Evolutionary conservation across 1,140 invertebrate genomes (phyloP).

Genomic region (Apocrypta bakeri): DNA sequence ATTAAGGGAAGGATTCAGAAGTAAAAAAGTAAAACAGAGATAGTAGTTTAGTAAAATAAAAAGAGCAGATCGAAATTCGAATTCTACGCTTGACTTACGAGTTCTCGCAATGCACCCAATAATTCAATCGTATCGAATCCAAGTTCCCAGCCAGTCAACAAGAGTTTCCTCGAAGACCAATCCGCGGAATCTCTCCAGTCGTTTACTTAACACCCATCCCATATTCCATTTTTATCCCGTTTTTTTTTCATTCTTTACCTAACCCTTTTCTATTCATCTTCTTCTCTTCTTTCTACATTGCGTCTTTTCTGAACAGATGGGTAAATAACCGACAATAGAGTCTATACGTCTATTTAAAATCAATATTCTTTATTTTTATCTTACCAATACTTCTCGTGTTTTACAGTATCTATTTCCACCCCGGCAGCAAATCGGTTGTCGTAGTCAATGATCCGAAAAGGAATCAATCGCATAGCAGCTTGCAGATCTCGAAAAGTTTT

Average conservation of each 20-base stretch:
- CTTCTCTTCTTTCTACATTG: not conserved
- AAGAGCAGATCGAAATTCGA: constrained; percentile 38
- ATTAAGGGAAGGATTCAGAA: not conserved
- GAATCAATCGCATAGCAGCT: constrained; percentile 25
- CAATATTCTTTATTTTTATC: not conserved
- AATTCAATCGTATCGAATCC: constrained; percentile 56
- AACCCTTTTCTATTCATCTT: not conserved
- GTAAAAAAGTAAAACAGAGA: not conserved
- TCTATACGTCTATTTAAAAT: not conserved
- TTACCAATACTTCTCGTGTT: not conserved
- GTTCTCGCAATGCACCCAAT: constrained; percentile 46
- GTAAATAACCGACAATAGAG: not conserved
- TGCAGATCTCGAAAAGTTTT: constrained; percentile 15
- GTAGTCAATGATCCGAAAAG: constrained; percentile 23
- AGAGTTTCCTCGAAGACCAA: constrained; percentile 50
- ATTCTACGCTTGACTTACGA: constrained; percentile 46
- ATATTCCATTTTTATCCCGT: constrained; percentile 1
- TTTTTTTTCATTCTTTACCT: not conserved
- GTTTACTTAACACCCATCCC: constrained; percentile 18
- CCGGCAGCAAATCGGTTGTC: not conserved
- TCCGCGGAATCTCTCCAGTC: constrained; percentile 52
- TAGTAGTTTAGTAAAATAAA: constrained; percentile 6
- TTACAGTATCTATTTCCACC: not conserved
- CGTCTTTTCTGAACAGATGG: not conserved
- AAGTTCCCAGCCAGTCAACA: constrained; percentile 51